A percentile compares a stretch with the other conserved stretches of the same genome.
Conservation (phyloP, 2,888 invertebrate species). For the Callyntrura guangdongensis region DNA sequence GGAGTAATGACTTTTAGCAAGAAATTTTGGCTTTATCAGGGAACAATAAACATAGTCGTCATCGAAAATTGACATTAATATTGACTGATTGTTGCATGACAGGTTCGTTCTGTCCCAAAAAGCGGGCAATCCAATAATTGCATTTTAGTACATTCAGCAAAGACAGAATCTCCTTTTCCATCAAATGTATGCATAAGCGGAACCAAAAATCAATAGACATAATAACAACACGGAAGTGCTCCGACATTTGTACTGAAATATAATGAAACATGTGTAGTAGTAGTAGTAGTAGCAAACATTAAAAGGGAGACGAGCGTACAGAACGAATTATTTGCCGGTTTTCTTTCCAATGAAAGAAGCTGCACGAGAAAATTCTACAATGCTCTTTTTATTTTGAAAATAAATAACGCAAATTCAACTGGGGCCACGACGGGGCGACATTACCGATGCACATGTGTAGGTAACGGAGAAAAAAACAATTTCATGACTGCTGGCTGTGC, state of each 20-base stretch:
- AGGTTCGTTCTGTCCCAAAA: neutral
- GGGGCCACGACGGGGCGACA: neutral
- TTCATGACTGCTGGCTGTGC: neutral
- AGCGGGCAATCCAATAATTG: conserved; percentile 62
- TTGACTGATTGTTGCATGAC: neutral
- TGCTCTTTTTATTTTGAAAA: neutral
- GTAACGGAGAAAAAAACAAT: neutral
- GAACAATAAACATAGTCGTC: neutral
- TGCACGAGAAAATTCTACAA: neutral
- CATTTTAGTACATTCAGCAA: conserved; percentile 25
- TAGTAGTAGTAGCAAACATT: too few relatives aligned
- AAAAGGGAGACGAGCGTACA: neutral
- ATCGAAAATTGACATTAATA: conserved; percentile 4
- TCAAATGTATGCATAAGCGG: neutral
- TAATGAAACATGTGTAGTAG: neutral
- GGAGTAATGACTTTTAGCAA: conserved; percentile 4
- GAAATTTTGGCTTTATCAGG: neutral
- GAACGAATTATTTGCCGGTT: conserved; percentile 26
- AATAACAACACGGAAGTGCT: neutral
- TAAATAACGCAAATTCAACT: neutral
- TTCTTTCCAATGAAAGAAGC: neutral
- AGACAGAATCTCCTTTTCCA: neutral
- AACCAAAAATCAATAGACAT: conserved; percentile 22
- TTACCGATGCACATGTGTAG: conserved; percentile 30
- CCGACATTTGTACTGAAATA: conserved; percentile 21